Percentiles rank a stretch among this genome's conserved stretches.
Conservation (phyloP, 2,113 vertebrate species). For the Chaenogobius annularis region DNA sequence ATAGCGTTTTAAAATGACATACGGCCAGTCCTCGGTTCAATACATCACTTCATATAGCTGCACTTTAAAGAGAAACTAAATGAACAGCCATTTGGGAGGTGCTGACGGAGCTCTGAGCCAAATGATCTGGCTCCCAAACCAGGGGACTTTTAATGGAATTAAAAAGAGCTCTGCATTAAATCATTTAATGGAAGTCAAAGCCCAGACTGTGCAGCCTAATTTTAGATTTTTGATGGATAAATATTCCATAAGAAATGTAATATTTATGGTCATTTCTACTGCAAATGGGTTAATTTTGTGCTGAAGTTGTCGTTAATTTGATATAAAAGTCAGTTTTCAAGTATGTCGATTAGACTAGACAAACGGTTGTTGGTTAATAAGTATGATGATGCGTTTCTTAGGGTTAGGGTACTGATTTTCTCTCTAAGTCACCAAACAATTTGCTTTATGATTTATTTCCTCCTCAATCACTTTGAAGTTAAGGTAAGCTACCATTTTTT, state of each 20-base stretch:
- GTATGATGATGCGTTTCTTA: not conserved
- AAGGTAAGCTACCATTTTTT: too few relatives aligned
- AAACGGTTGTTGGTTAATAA: not conserved
- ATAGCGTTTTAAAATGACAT: not conserved
- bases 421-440: not conserved
- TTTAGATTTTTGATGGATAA: constrained; percentile 6
- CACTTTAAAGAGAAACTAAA: constrained; percentile 7
- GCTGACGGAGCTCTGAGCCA: constrained; percentile 8
- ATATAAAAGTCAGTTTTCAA: not conserved
- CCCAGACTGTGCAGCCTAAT: not conserved
- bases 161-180: constrained; percentile 7
- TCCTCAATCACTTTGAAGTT: not conserved
- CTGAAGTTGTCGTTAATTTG: not conserved
- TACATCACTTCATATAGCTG: constrained; percentile 6
- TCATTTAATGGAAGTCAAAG: constrained; percentile 1
- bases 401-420: too few relatives aligned
- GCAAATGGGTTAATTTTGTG: not conserved
- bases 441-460: not conserved
- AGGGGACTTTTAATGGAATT: constrained; percentile 12
- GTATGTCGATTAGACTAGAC: not conserved
- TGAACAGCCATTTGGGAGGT: constrained; percentile 7
- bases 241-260: not conserved
- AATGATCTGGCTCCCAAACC: constrained; percentile 10
- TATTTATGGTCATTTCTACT: not conserved
- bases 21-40: not conserved